Evolutionary conservation across 2,113 vertebrate genomes (phyloP).

Genomic region (Cyphomyrus discorhynchus): DNA sequence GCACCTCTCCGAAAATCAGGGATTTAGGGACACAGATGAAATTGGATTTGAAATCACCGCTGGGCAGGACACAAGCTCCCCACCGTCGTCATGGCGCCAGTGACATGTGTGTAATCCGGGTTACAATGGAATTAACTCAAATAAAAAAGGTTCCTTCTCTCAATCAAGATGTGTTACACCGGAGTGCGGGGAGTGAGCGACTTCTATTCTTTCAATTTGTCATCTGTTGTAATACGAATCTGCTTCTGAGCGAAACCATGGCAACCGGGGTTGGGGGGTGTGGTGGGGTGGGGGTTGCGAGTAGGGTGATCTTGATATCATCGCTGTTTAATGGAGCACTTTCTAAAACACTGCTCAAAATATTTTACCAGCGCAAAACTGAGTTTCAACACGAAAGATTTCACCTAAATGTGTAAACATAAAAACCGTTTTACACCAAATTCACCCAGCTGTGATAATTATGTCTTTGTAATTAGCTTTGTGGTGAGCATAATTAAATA

Average conservation of each 20-base stretch:
- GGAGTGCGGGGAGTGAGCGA: background rate
- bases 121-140: background rate
- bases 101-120: background rate
- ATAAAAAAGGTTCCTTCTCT: conserved; percentile 1
- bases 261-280: background rate
- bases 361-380: background rate
- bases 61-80: background rate
- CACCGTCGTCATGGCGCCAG: background rate
- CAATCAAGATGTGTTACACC: background rate
- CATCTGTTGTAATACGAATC: background rate
- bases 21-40: background rate
- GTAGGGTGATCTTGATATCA: background rate
- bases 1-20: background rate
- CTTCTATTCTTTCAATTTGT: background rate
- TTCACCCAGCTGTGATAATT: background rate
- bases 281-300: background rate
- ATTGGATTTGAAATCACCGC: conserved; percentile 2
- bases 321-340: background rate
- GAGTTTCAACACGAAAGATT: background rate
- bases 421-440: background rate
- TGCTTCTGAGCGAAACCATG: background rate
- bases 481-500: background rate
- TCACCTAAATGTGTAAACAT: background rate
- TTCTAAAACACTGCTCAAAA: background rate
- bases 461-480: background rate